These are phyloP conservation scores for Caenorhabditis macrosperma DNA, from an alignment of 2,888 invertebrate species.

Conservation along the genomic window DNA sequence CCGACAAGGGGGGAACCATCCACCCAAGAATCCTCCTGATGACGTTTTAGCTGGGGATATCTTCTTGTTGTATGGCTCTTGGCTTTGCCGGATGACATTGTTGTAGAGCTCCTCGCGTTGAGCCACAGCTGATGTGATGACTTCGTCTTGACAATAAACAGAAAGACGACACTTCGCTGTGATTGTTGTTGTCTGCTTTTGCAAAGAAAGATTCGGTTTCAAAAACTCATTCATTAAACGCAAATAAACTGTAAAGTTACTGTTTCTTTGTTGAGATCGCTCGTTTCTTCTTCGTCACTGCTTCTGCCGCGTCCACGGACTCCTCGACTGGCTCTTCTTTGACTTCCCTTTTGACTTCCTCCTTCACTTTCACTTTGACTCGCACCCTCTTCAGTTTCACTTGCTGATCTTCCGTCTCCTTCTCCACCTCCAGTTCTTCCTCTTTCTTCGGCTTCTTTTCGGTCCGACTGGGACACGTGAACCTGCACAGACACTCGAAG, in stretches of 20 bases:
- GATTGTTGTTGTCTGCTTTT: not conserved
- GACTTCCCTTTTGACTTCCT: not conserved
- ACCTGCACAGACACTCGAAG: conserved; percentile 87
- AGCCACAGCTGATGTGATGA: conserved; percentile 68
- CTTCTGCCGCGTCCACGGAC: not conserved
- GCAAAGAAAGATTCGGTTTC: not conserved
- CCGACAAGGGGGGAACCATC: too few relatives aligned
- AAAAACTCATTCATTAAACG: not conserved
- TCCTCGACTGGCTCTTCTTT: not conserved
- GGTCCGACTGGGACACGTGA: conserved; percentile 86
- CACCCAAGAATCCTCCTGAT: conserved; percentile 60
- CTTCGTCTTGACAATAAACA: conserved; percentile 78
- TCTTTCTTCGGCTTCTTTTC: conserved; percentile 15
- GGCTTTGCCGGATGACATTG: conserved; percentile 54
- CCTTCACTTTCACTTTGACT: conserved; percentile 5
- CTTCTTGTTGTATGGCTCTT: conserved; percentile 52
- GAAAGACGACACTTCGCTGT: not conserved
- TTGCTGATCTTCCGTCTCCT: too few relatives aligned
- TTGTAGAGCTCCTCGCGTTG: conserved; percentile 76
- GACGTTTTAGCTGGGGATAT: conserved; percentile 60
- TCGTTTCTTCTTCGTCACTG: not conserved
- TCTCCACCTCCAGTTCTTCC: not conserved
- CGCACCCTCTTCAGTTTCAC: not conserved
- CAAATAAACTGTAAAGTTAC: not conserved
- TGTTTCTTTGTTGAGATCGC: not conserved